A percentile compares a stretch with the other conserved stretches of the same genome.
Evolutionary conservation across 2,113 vertebrate genomes (phyloP).

Genomic region (Agapornis roseicollis): DNA sequence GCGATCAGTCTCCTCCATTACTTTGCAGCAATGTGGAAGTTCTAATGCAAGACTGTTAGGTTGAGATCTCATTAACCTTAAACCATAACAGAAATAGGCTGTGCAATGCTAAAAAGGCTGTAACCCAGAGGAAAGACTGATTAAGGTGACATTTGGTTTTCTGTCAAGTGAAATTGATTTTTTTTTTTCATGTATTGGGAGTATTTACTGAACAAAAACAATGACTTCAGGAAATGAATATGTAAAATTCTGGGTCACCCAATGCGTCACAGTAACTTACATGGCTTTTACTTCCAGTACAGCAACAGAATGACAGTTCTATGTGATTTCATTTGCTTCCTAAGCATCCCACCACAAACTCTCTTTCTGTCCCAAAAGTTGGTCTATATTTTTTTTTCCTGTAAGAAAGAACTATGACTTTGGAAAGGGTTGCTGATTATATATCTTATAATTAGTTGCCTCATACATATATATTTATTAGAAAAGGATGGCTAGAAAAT

Average conservation of each 20-base stretch:
- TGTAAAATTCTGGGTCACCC: neutral
- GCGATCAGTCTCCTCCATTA: neutral
- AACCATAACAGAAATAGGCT: neutral
- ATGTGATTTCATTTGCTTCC: neutral
- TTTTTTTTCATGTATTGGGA: neutral
- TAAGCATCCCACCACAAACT: neutral
- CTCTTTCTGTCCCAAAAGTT: neutral
- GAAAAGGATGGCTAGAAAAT: neutral
- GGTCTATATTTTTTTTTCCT: neutral
- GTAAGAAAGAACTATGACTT: neutral
- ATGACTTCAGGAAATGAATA: neutral
- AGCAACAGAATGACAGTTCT: neutral
- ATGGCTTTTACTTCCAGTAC: neutral
- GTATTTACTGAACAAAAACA: neutral
- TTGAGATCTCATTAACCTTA: neutral
- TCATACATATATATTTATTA: neutral
- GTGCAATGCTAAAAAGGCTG: neutral
- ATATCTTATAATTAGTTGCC: neutral
- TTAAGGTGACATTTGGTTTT: neutral
- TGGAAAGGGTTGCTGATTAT: neutral
- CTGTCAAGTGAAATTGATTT: neutral
- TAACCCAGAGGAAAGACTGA: neutral
- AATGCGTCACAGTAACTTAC: neutral
- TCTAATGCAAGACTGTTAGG: neutral
- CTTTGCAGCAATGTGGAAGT: neutral